Percentiles rank a stretch among this genome's conserved stretches.
phyloP scores from a whole-genome alignment of 2,888 invertebrate species.

The Cheilosia urbana region DNA sequence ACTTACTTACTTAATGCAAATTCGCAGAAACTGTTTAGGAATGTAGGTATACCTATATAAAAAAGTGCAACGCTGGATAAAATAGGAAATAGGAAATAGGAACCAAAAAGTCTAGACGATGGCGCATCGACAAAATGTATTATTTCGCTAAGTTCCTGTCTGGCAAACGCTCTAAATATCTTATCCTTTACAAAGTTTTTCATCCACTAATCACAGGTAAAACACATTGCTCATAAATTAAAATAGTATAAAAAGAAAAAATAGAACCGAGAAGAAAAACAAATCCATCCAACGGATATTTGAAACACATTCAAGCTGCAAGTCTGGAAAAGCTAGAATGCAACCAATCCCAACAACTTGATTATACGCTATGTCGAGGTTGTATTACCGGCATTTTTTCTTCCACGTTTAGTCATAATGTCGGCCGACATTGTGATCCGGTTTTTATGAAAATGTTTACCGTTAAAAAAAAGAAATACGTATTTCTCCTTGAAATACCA shows the following conservation, averaged over 20 bases:
- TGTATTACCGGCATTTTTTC: slow-evolving; percentile 61
- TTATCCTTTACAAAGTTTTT: not conserved
- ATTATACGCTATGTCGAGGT: slow-evolving; percentile 52
- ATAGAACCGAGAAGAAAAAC: not conserved
- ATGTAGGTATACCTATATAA: no score
- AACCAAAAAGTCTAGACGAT: no score
- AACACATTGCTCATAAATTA: not conserved
- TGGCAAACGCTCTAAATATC: not conserved
- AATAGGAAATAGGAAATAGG: no score
- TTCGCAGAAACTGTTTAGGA: no score
- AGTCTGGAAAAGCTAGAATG: slow-evolving; percentile 37
- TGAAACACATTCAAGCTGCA: not conserved
- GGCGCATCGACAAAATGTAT: no score
- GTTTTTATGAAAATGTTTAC: slow-evolving; percentile 51
- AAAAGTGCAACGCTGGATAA: no score
- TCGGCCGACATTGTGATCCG: slow-evolving; percentile 42
- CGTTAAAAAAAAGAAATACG: slow-evolving; percentile 29
- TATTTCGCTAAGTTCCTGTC: no score
- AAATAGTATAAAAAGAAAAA: not conserved
- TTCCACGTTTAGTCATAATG: slow-evolving; percentile 38
- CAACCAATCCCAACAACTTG: slow-evolving; percentile 55
- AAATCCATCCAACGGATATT: slow-evolving; percentile 21
- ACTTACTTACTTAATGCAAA: no score
- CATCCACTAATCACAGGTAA: not conserved
- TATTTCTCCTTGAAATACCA: not conserved